These are phyloP conservation scores for Gymnothorax reevesii DNA, from an alignment of 2,797 vertebrate species.

Conservation along the genomic window DNA sequence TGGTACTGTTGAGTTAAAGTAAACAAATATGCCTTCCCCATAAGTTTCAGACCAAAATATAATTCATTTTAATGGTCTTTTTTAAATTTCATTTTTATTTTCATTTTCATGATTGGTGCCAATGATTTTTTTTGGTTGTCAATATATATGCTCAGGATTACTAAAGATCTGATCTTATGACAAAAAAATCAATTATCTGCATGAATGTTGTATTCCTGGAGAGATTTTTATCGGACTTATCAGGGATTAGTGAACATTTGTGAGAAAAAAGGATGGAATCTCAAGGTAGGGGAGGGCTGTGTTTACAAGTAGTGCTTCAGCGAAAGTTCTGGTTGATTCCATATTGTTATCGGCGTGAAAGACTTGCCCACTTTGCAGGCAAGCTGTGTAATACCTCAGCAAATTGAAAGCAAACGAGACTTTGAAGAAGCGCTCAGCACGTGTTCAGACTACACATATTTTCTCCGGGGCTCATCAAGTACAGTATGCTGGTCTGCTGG, in stretches of 20 bases:
- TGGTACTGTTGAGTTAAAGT: no score
- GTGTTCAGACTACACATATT: not conserved
- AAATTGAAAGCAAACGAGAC: not conserved
- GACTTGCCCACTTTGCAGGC: not conserved
- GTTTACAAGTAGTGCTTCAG: not conserved
- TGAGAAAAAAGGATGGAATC: not conserved
- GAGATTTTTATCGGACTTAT: slow-evolving; percentile 49
- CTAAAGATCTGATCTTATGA: not conserved
- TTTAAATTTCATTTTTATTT: no score
- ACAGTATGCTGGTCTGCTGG: not conserved
- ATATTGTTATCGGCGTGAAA: not conserved
- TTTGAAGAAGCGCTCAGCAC: not conserved
- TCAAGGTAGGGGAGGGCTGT: not conserved
- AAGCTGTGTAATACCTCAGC: not conserved
- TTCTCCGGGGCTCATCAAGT: not conserved
- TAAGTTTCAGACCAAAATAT: no score
- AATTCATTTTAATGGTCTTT: no score
- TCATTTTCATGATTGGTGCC: no score
- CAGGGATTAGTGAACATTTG: slow-evolving; percentile 29
- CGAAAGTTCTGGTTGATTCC: not conserved
- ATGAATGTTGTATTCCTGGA: not conserved
- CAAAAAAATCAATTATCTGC: slow-evolving; percentile 26
- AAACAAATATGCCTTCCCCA: no score
- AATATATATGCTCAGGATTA: no score
- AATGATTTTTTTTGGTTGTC: no score